These are phyloP conservation scores for Schizaphis graminum DNA, from an alignment of 2,888 invertebrate genomes.

Conservation along the genomic window DNA sequence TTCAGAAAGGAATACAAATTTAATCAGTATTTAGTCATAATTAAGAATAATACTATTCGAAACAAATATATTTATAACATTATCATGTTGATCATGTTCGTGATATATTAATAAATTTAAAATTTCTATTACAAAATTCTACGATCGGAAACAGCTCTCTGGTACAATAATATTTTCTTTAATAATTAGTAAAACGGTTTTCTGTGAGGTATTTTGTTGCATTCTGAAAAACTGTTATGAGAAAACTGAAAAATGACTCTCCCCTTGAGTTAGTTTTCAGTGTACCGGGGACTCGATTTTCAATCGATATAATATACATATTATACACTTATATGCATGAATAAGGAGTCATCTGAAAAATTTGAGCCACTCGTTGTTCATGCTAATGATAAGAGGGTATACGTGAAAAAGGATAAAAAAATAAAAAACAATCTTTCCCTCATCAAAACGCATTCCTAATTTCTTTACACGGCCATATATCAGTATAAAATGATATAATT, in stretches of 20 bases:
- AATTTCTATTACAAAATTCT: neutral
- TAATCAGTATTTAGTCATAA: neutral
- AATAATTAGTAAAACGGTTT: neutral
- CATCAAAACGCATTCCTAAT: neutral
- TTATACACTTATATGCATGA: neutral
- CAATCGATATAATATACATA: neutral
- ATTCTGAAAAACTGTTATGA: neutral
- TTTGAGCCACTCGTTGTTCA: neutral
- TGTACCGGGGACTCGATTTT: neutral
- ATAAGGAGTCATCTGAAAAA: neutral
- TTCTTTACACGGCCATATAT: neutral
- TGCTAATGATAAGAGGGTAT: neutral
- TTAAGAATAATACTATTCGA: neutral
- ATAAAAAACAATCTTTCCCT: neutral
- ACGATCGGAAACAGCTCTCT: neutral
- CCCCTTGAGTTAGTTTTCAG: neutral
- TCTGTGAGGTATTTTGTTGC: neutral
- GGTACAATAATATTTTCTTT: neutral
- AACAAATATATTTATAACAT: neutral
- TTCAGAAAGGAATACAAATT: neutral
- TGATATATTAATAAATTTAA: neutral
- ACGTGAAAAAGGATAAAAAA: neutral
- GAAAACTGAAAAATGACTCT: neutral
- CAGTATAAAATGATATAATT: neutral
- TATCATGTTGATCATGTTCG: neutral